phyloP scores from a whole-genome alignment of 2,113 vertebrate species.

The human (Homo sapiens) region GRCh38 chr20:3504501-3505000 shows the following conservation, averaged over 20 bases:
- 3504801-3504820: not conserved
- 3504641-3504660: too few species aligned
- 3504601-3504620: too few species aligned
- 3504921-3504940: not conserved
- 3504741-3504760: not conserved
- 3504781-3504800: constrained; percentile 6
- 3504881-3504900: not conserved
- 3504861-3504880: not conserved
- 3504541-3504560: too few species aligned
- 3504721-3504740: too few species aligned
- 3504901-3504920: not conserved
- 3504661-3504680: too few species aligned
- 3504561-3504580: too few species aligned
- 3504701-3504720: too few species aligned
- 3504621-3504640: too few species aligned
- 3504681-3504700: too few species aligned
- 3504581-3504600: too few species aligned
- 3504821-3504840: not conserved
- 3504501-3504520: too few species aligned
- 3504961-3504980: not conserved
- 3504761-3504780: not conserved
- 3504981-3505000: not conserved
- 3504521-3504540: too few species aligned
- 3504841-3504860: constrained; percentile 7
- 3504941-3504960: not conserved